These are phyloP conservation scores for Australoheros facetus DNA, from an alignment of 2,797 vertebrate species.

Conservation along the genomic window DNA sequence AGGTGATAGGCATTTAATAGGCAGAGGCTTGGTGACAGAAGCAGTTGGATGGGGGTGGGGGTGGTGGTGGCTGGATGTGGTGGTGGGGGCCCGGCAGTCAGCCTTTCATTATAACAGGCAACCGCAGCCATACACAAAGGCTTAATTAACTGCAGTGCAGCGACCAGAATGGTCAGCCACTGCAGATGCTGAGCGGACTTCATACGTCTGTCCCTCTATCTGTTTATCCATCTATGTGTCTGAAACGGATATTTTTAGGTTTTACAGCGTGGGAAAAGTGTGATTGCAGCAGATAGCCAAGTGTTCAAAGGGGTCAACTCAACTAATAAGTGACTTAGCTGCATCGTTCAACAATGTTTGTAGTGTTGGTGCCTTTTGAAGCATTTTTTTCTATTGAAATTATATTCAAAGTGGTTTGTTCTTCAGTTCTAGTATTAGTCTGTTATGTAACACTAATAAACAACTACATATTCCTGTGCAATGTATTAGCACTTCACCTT, in stretches of 20 bases:
- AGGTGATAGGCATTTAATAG: constrained; percentile 57
- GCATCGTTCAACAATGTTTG: background rate
- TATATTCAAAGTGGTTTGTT: background rate
- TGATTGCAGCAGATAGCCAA: no score
- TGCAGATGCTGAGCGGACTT: constrained; percentile 10
- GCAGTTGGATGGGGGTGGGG: background rate
- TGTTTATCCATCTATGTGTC: background rate
- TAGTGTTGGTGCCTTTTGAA: background rate
- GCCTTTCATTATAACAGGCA: constrained; percentile 41
- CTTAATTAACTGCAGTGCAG: constrained; percentile 58
- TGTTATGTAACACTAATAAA: background rate
- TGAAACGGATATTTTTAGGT: background rate
- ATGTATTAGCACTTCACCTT: background rate
- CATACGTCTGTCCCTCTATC: background rate
- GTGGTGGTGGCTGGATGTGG: background rate
- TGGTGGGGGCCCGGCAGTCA: constrained; percentile 14
- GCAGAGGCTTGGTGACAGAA: constrained; percentile 6
- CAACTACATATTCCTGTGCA: background rate
- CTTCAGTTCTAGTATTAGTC: background rate
- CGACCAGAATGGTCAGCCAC: constrained; percentile 24
- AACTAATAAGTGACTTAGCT: background rate
- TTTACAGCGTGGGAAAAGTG: background rate
- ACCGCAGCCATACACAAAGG: constrained; percentile 26
- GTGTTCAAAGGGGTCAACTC: no score
- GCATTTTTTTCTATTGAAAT: background rate